Percentiles rank a stretch among this genome's conserved stretches.
Conservation (phyloP, 2,113 vertebrate genomes). For the Chitala chitala region DNA sequence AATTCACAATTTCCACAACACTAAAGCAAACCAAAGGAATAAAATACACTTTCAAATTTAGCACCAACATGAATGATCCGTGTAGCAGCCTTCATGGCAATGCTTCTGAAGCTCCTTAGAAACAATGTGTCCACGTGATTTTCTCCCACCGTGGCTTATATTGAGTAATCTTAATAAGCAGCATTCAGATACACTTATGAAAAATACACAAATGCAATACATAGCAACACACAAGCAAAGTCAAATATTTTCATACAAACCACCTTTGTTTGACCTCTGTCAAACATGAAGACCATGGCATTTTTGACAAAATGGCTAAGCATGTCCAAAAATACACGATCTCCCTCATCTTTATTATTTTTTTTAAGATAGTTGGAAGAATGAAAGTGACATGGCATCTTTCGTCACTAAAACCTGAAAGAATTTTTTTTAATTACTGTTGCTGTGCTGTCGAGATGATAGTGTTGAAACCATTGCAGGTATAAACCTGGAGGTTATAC, state of each 20-base stretch:
- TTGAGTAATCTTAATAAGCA: constrained; percentile 21
- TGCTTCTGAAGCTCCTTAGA: constrained; percentile 32
- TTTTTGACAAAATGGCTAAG: constrained; percentile 12
- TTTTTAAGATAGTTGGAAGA: constrained; percentile 23
- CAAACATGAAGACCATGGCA: background rate
- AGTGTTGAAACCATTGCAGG: background rate
- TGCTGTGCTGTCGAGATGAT: constrained; percentile 1
- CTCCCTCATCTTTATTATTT: constrained; percentile 15
- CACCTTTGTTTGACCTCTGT: background rate
- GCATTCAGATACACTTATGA: constrained; percentile 23
- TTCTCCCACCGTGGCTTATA: constrained; percentile 11
- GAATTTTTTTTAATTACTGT: background rate
- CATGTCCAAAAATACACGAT: background rate
- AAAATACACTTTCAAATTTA: constrained; percentile 56
- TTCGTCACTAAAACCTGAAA: constrained; percentile 1
- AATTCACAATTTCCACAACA: constrained; percentile 56
- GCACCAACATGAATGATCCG: constrained; percentile 52
- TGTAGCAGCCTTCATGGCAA: constrained; percentile 44
- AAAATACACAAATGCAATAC: constrained; percentile 27
- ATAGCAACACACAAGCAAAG: constrained; percentile 26
- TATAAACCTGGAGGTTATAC: background rate
- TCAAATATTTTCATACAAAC: background rate
- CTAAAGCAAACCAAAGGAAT: constrained; percentile 55
- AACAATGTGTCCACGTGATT: constrained; percentile 5
- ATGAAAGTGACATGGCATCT: constrained; percentile 4